phyloP scores from a whole-genome alignment of 2,888 invertebrate species.

The Agrotis puta region DNA sequence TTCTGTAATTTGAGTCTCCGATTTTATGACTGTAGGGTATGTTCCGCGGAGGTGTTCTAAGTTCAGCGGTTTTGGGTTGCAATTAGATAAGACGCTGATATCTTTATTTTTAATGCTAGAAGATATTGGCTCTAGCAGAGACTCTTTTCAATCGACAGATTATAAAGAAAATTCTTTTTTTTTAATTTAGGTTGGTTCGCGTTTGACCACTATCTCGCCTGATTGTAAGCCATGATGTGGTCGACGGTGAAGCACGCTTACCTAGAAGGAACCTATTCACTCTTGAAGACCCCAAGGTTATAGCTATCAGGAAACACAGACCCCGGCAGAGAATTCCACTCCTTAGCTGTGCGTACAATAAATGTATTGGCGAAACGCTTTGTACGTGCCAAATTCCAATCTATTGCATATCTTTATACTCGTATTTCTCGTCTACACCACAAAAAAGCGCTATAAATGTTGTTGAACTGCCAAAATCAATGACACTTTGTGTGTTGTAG shows the following conservation, averaged over 20 bases:
- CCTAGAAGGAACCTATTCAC: no score
- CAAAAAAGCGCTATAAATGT: background rate
- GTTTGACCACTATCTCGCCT: no score
- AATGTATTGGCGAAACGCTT: no score
- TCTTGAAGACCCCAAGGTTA: no score
- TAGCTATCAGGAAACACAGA: no score
- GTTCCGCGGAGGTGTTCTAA: slow-evolving; percentile 13
- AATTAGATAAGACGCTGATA: slow-evolving; percentile 28
- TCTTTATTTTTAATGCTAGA: slow-evolving; percentile 9
- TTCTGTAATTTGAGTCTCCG: slow-evolving; percentile 39
- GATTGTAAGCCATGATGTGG: no score
- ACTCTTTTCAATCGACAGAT: background rate
- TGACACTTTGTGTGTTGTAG: background rate
- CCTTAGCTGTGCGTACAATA: no score
- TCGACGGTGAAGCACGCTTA: no score
- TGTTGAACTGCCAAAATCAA: background rate
- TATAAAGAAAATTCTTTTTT: background rate
- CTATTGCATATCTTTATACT: no score
- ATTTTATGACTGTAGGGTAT: slow-evolving; percentile 29
- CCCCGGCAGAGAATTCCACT: no score
- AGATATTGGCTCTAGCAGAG: background rate
- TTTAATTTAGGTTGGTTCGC: no score
- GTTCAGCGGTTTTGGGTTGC: slow-evolving; percentile 21
- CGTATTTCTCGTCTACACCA: background rate
- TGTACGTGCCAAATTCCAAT: no score